phyloP scores from a whole-genome alignment of 23 tunicate species.

The Trididemnum clinides region DNA sequence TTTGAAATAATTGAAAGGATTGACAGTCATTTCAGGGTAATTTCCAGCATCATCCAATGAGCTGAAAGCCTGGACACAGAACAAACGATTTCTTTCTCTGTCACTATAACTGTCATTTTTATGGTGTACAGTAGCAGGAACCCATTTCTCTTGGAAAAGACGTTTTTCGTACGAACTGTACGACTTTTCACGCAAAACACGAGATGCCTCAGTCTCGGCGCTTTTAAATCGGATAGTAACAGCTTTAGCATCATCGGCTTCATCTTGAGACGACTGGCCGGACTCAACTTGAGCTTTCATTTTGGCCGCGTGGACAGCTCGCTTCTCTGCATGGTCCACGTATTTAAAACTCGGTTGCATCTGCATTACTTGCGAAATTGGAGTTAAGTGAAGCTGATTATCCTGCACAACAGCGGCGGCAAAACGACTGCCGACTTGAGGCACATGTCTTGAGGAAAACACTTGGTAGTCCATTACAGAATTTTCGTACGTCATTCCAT shows the following conservation, averaged over 20 bases:
- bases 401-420: conserved; percentile 47
- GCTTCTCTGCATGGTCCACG: conserved; percentile 75
- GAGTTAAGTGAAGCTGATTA: conserved; percentile 69
- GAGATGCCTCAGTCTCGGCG: conserved; percentile 75
- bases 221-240: conserved; percentile 83
- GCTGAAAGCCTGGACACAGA: conserved; percentile 10
- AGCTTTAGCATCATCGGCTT: conserved; percentile 83
- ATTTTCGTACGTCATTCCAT: conserved; percentile 55
- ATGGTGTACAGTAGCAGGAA: conserved; percentile 34
- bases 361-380: conserved; percentile 62
- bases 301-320: conserved; percentile 77
- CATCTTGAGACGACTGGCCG: conserved; percentile 88
- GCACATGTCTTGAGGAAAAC: conserved; percentile 42
- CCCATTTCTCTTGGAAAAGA: conserved; percentile 75
- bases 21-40: conserved; percentile 47
- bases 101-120: conserved; percentile 28
- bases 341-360: conserved; percentile 79
- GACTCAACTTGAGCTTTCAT: conserved; percentile 77
- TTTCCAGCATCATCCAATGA: background rate
- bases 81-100: conserved; percentile 51
- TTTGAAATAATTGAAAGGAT: conserved; percentile 38
- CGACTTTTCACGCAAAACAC: conserved; percentile 62
- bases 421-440: conserved; percentile 53
- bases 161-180: conserved; percentile 87
- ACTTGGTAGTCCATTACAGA: conserved; percentile 73